Evolutionary conservation across 1,140 invertebrate species (phyloP).

Genomic region (Solenopsis invicta): DNA sequence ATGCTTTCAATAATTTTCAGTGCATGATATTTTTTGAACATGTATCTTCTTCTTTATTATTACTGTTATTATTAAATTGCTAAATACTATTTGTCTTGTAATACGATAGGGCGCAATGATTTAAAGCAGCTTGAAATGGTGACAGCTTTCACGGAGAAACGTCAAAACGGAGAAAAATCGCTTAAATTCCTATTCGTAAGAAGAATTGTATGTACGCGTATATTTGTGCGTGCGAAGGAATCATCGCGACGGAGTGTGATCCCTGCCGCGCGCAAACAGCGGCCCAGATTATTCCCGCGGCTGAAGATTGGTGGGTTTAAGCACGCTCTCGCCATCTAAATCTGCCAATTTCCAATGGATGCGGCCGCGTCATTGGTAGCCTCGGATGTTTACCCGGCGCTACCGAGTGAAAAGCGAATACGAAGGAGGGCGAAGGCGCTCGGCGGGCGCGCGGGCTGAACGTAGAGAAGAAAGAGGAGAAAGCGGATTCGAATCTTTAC

Average conservation of each 20-base stretch:
- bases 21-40: background rate
- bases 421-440: constrained; percentile 1
- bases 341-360: constrained; percentile 77
- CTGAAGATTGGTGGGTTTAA: constrained; percentile 69
- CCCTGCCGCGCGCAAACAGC: constrained; percentile 43
- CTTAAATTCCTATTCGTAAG: background rate
- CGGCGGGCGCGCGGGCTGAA: background rate
- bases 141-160: constrained; percentile 2
- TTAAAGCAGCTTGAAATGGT: background rate
- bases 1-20: background rate
- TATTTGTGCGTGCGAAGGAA: constrained; percentile 14
- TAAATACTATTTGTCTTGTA: background rate
- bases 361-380: constrained; percentile 62
- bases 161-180: constrained; percentile 5
- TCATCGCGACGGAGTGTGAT: constrained; percentile 24
- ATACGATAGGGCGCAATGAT: background rate
- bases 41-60: background rate
- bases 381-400: constrained; percentile 71
- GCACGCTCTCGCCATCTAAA: constrained; percentile 64
- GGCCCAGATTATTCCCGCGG: constrained; percentile 45
- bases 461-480: constrained; percentile 65
- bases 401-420: constrained; percentile 70
- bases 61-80: background rate
- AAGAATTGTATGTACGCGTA: constrained; percentile 36
- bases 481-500: constrained; percentile 79